A percentile compares a stretch with the other conserved stretches of the same genome.
Evolutionary conservation across 1,140 invertebrate species (phyloP).

Genomic region (Bombus impatiens): DNA sequence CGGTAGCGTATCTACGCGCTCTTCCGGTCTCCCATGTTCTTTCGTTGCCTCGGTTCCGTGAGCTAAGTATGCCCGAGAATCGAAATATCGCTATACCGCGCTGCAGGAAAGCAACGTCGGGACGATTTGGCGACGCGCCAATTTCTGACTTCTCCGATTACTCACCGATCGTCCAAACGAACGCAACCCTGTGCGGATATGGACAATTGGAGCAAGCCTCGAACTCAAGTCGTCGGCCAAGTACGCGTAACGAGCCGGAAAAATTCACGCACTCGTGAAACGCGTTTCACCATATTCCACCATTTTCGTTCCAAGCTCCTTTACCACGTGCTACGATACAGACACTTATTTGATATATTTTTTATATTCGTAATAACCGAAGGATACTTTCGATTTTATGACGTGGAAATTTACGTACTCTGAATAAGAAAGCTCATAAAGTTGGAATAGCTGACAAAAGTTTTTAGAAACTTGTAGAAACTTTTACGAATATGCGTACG

Average conservation of each 20-base stretch:
- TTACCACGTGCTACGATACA: no score
- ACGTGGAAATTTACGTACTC: no score
- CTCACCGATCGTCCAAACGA: conserved; percentile 31
- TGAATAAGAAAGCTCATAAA: no score
- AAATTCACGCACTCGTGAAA: conserved; percentile 25
- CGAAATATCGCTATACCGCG: conserved; percentile 55
- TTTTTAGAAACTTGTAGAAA: no score
- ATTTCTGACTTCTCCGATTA: conserved; percentile 56
- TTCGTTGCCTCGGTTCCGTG: conserved; percentile 28
- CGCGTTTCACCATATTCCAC: no score
- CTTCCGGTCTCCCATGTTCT: not conserved
- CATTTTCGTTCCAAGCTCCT: not conserved
- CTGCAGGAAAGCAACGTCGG: conserved; percentile 57
- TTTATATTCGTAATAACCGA: no score
- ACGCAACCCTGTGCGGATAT: conserved; percentile 63
- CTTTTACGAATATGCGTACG: no score
- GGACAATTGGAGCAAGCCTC: conserved; percentile 41
- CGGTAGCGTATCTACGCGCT: not conserved
- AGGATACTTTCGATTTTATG: no score
- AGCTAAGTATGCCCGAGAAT: conserved; percentile 58
- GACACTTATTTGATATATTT: no score
- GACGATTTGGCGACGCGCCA: conserved; percentile 64
- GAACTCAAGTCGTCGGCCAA: conserved; percentile 30
- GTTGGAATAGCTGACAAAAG: no score
- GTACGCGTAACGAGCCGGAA: conserved; percentile 51